Conservation (phyloP, 2,113 vertebrate species). For the Felis chaus region DNA sequence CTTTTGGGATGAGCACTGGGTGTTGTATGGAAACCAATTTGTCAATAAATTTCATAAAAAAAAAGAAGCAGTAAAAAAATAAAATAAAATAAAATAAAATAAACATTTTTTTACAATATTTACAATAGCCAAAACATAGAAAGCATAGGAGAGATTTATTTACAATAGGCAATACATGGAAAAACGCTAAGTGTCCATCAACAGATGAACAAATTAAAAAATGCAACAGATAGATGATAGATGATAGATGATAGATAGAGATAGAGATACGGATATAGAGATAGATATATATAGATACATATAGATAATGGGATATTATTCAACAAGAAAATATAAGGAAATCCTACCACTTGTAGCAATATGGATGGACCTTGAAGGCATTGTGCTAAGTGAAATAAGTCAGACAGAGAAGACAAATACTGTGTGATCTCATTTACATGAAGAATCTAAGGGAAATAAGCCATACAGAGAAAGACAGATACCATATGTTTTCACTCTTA, state of each 20-base stretch:
- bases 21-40: too few relatives aligned
- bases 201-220: not conserved
- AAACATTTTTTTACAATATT: not conserved
- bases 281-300: not conserved
- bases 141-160: not conserved
- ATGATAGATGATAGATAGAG: too few relatives aligned
- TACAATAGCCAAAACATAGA: not conserved
- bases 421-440: not conserved
- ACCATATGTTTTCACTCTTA: too few relatives aligned
- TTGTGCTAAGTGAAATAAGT: not conserved
- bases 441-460: not conserved
- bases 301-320: not conserved
- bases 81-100: too few relatives aligned
- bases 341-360: not conserved
- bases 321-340: not conserved
- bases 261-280: too few relatives aligned
- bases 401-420: not conserved
- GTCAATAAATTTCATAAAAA: too few relatives aligned
- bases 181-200: not conserved
- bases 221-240: not conserved
- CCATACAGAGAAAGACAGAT: too few relatives aligned
- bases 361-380: not conserved
- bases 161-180: not conserved
- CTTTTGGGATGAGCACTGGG: too few relatives aligned
- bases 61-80: too few relatives aligned